phyloP scores from a whole-genome alignment of 2,113 vertebrate genomes.

The Pluvialis apricaria region DNA sequence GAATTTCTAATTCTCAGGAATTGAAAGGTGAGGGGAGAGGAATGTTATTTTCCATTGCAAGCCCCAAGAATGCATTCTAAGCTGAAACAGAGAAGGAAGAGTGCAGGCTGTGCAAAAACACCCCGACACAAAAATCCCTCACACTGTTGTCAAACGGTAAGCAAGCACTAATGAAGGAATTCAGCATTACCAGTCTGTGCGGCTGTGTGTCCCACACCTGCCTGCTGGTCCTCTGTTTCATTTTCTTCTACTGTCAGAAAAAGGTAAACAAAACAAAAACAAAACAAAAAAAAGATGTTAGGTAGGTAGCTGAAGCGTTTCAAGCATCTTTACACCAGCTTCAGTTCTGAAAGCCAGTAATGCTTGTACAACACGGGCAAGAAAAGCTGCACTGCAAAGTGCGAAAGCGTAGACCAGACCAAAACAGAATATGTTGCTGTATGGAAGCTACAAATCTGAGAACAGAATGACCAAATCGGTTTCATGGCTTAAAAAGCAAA shows the following conservation, averaged over 20 bases:
- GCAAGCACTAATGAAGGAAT: constrained; percentile 73
- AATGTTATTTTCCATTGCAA: constrained; percentile 15
- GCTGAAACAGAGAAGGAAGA: constrained; percentile 33
- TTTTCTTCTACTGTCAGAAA: constrained; percentile 88
- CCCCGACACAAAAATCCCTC: background rate
- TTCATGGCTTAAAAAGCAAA: constrained; percentile 27
- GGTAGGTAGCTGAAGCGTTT: constrained; percentile 4
- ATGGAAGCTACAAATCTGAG: constrained; percentile 10
- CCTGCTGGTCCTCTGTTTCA: constrained; percentile 84
- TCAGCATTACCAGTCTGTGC: constrained; percentile 83
- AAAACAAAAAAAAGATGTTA: constrained; percentile 62
- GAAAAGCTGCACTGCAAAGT: constrained; percentile 49
- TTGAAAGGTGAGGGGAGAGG: background rate
- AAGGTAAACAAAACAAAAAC: constrained; percentile 74
- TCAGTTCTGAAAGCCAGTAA: background rate
- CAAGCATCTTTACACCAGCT: background rate
- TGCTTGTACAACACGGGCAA: constrained; percentile 43
- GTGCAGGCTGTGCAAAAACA: constrained; percentile 39
- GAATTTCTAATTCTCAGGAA: constrained; percentile 13
- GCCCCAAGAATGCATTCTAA: constrained; percentile 36
- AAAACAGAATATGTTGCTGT: constrained; percentile 8
- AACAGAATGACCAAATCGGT: constrained; percentile 16
- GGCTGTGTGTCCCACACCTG: constrained; percentile 82
- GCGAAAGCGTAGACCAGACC: constrained; percentile 8
- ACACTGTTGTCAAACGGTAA: constrained; percentile 64